Conservation (phyloP, 2,113 vertebrate species). For the Terrapene triunguis region DNA sequence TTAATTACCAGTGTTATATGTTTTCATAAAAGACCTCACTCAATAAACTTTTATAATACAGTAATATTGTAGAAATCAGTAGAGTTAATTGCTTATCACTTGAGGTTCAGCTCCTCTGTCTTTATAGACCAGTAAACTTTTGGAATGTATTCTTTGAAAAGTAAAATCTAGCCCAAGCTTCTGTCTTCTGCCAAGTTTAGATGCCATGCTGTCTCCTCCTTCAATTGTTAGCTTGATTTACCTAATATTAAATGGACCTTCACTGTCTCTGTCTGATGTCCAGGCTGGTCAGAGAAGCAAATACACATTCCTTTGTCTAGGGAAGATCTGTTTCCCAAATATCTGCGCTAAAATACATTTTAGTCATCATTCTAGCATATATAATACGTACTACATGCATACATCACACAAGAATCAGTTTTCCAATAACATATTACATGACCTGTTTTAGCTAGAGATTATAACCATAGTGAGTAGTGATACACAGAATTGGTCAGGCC, state of each 20-base stretch:
- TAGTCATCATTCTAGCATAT: not conserved
- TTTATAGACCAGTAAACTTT: not conserved
- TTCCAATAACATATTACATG: not conserved
- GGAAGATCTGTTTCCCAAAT: not conserved
- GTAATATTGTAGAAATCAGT: not conserved
- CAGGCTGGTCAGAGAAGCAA: not conserved
- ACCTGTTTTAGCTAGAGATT: not conserved
- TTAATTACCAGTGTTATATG: not conserved
- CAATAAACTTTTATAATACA: not conserved
- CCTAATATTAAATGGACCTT: not conserved
- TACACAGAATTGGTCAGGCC: not conserved
- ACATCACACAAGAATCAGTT: not conserved
- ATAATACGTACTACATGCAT: not conserved
- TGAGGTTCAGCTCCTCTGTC: not conserved
- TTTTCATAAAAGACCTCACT: not conserved
- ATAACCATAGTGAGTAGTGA: too few species aligned
- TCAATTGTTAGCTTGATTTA: not conserved
- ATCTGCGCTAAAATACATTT: not conserved
- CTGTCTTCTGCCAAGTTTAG: not conserved
- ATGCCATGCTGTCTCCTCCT: not conserved
- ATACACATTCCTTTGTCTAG: not conserved
- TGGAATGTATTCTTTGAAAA: not conserved
- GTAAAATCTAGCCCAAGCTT: not conserved
- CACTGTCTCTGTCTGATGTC: not conserved
- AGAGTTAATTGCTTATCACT: not conserved